A percentile compares a stretch with the other conserved stretches of the same genome.
These are phyloP conservation scores for Scaeva pyrastri DNA, from an alignment of 2,888 invertebrate genomes.

Conservation along the genomic window DNA sequence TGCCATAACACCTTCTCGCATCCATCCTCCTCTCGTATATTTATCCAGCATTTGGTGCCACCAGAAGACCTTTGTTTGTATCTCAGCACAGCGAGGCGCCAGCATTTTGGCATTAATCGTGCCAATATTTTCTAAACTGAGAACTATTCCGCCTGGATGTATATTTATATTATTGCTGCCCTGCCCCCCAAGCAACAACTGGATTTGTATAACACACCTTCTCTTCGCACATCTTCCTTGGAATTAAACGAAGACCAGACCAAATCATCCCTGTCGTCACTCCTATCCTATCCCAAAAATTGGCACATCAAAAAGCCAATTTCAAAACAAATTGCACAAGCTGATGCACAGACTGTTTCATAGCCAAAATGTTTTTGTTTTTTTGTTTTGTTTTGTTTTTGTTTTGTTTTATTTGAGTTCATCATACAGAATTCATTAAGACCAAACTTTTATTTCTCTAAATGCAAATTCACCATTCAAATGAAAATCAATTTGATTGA, in stretches of 20 bases:
- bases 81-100: no score
- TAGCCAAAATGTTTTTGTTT: not conserved
- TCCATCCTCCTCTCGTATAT: no score
- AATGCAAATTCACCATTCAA: constrained; percentile 9
- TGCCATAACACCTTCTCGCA: no score
- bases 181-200: not conserved
- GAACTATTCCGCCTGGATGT: not conserved
- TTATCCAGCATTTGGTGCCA: no score
- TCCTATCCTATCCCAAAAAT: not conserved
- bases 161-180: not conserved
- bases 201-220: not conserved
- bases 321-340: constrained; percentile 15
- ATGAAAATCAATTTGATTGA: constrained; percentile 12
- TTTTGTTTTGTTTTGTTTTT: not conserved
- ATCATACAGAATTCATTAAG: not conserved
- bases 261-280: not conserved
- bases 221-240: not conserved
- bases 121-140: not conserved
- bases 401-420: not conserved
- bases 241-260: not conserved
- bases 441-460: not conserved
- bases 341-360: not conserved
- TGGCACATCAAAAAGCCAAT: constrained; percentile 15
- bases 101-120: not conserved
- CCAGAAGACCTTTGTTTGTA: not conserved